Evolutionary conservation across 37 sponge, comb jelly and placozoan genomes (phyloP).

Genomic region (Hexactinellida sp.): DNA sequence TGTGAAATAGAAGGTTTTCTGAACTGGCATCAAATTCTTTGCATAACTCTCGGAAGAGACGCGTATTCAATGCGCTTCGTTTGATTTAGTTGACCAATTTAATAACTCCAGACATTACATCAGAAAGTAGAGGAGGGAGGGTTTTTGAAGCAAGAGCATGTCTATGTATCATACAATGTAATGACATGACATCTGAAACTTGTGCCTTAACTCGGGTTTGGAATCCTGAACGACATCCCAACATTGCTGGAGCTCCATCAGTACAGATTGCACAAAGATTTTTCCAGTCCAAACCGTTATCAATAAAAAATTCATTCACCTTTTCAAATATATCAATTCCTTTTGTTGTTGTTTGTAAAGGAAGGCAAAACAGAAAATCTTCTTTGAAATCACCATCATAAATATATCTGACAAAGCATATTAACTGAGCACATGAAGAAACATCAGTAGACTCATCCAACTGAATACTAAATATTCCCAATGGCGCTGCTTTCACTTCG

Average conservation of each 20-base stretch:
- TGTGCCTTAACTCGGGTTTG: conserved; percentile 9
- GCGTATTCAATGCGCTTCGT: not conserved
- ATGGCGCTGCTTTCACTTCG: not conserved
- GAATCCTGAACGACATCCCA: not conserved
- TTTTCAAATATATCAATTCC: not conserved
- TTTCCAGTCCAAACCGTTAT: not conserved
- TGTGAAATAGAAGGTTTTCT: conserved; percentile 17
- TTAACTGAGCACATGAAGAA: not conserved
- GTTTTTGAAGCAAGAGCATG: conserved; percentile 8
- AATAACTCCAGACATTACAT: conserved; percentile 9
- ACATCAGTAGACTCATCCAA: conserved; percentile 4
- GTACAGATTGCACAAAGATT: conserved; percentile 6
- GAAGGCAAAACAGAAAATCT: conserved; percentile 1
- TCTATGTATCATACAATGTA: conserved; percentile 12
- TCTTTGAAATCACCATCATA: not conserved
- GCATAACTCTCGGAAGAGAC: not conserved
- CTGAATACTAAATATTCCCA: not conserved
- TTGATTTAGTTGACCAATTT: not conserved
- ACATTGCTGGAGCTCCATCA: conserved; percentile 16
- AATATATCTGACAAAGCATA: conserved; percentile 14
- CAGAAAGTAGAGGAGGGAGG: not conserved
- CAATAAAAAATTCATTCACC: not conserved
- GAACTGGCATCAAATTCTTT: conserved; percentile 1
- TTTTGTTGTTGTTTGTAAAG: conserved; percentile 1
- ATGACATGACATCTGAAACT: not conserved